Base-by-base conservation (phyloP, 2,888 invertebrate genomes). In the Flexamia atlantica region DNA sequence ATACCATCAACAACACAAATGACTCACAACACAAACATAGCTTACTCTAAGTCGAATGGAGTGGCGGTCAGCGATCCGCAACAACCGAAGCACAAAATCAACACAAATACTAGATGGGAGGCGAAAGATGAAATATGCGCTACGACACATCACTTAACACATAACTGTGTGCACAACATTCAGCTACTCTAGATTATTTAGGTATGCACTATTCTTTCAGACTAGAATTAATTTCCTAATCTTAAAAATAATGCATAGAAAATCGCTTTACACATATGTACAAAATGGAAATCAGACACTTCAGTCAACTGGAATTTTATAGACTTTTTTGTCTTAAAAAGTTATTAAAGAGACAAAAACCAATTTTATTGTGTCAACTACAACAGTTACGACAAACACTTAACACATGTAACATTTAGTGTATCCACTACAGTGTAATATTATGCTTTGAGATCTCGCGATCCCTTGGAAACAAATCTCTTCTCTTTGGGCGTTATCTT, bases 211-310 rank as follows among this genome's bases (percentile, higher is more conserved):
- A 81, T 81, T 81, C 42, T 80, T 40, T 64, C 57, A 64, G 81
- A 81, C 81, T 81, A 81, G 81, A 81, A 64, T 28, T 60, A 20
- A 64, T 25, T 64, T 81, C 81, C 64, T 72, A 81, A 81, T 81
- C 81, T 81, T 81, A 81, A 81, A 81, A 81, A 81, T 81, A 81
- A 60, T 64, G 64, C 81, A 81, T 64, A 81, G 20, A 42, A 46
- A 40, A 46, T 7, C 40, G 23, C 36, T 40, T 40, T 40, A 42
- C 17, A 64, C 40, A 32, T 40, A 64, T 64, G 17, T 64, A 50
- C 46, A 81, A 20, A 25, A 40, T 40, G 64, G 60, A 64, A 30
- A 64, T 81, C 57, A 36, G 81, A 81, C 64, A 32, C 42, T 32
- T 46, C 40, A 42, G 30, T 68, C 30, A 68, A 68, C 50, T 68